Evolutionary conservation across 2,113 vertebrate species (phyloP).

Genomic region (Varanus komodoensis): DNA sequence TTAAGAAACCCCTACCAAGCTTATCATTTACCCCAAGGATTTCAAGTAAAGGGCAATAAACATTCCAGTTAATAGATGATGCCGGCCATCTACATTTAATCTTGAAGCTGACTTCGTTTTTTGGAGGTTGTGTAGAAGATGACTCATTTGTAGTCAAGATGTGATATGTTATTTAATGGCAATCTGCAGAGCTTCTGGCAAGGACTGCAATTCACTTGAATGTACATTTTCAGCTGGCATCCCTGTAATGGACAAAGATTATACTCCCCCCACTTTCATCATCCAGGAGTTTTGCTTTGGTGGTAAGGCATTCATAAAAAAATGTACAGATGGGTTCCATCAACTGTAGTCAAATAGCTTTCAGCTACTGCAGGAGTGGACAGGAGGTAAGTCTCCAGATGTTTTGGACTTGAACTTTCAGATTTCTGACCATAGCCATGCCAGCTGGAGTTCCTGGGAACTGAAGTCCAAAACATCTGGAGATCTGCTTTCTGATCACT

Average conservation of each 20-base stretch:
- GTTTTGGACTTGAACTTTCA: too few species aligned
- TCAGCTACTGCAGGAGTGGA: background rate
- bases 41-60: background rate
- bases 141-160: conserved; percentile 7
- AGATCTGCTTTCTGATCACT: background rate
- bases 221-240: conserved; percentile 14
- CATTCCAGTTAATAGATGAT: background rate
- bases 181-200: conserved; percentile 27
- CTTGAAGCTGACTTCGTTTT: background rate
- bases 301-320: conserved; percentile 16
- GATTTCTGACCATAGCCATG: too few species aligned
- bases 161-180: background rate
- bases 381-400: too few species aligned
- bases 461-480: too few species aligned
- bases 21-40: conserved; percentile 2
- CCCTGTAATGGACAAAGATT: background rate
- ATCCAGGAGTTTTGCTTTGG: conserved; percentile 14
- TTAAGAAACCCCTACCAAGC: background rate
- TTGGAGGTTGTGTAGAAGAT: conserved; percentile 10
- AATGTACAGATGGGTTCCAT: background rate
- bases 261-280: background rate
- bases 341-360: background rate
- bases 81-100: background rate
- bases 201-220: background rate
- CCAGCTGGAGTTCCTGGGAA: too few species aligned